Base-by-base conservation (phyloP, 2,888 invertebrate genomes). In the Chrysodeixis includens region DNA sequence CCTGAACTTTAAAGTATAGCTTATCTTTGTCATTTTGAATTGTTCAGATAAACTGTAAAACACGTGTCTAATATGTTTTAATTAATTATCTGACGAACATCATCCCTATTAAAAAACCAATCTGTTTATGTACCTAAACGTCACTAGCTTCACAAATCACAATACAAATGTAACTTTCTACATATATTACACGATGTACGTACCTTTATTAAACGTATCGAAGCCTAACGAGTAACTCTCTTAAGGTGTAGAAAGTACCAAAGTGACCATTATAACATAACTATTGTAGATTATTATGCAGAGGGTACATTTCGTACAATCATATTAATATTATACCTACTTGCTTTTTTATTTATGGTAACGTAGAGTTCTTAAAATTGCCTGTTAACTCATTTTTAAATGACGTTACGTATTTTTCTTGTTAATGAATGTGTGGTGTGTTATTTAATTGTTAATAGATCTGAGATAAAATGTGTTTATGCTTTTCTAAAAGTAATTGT, bases 221-320 rank as follows among this genome's bases (percentile, higher is more conserved):
- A 35, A 55, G 32, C n/a, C 54, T 66, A 71, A 62, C 58, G 51
- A 66, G 61, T 30, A 62, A 74, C 66, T 66, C 74, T 68, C 56
- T 51, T 26, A 61, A 66, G 64, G 35, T 46, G 63, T 78, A 77
- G 77, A 77, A 77, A 77, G 77, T 78, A 66, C 52, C 5, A 18
- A 59, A 32, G 49, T 32, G 49, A 60, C 59, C 59, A 63, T 60
- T 68, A 68, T 18, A 56, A 35, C 40, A 44, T 79, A 49, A 22
- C 51, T 44, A 32, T 30, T 26, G 26, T 32, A 74, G 70, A 76
- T 54, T 62, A 76, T 62, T 40, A 58, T 8, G 26, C 56, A 78
- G 78, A 71, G 1, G 10, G 57, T 32, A 55, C 51, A 52, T 44
- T 69, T 51, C 30, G 54, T 46, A 53, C 56, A 40, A 55, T 62